A percentile compares a stretch with the other conserved stretches of the same genome.
Conservation (phyloP, 2,888 invertebrate genomes). For the Agrotis segetum region DNA sequence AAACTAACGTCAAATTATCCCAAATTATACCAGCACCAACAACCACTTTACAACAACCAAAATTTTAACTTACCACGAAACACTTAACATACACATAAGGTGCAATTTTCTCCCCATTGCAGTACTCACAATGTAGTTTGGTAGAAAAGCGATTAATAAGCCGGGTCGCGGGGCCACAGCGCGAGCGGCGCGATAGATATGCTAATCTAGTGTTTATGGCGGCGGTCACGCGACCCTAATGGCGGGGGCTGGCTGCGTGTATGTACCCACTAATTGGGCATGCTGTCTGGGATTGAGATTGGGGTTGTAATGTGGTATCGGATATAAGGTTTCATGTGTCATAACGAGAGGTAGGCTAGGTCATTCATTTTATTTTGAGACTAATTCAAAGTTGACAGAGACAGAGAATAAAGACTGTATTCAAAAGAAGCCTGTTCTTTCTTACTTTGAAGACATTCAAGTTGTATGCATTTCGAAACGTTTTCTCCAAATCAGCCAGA, state of each 20-base stretch:
- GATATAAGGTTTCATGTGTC: slow-evolving; percentile 8
- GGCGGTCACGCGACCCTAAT: slow-evolving; percentile 63
- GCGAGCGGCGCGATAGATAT: slow-evolving; percentile 64
- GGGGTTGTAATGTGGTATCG: slow-evolving; percentile 17
- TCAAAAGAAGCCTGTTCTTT: too few relatives aligned
- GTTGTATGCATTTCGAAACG: too few relatives aligned
- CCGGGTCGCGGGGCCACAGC: slow-evolving; percentile 27
- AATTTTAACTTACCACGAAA: slow-evolving; percentile 24
- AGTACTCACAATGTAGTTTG: slow-evolving; percentile 30
- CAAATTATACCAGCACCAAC: neutral
- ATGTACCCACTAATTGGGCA: slow-evolving; percentile 55
- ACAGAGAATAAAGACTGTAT: too few relatives aligned
- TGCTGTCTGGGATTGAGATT: slow-evolving; percentile 52
- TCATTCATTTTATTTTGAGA: neutral
- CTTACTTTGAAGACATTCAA: neutral
- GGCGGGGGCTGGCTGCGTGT: slow-evolving; percentile 43
- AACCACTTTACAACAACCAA: neutral
- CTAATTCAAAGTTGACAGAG: too few relatives aligned
- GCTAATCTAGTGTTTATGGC: slow-evolving; percentile 70
- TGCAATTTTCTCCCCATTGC: slow-evolving; percentile 38
- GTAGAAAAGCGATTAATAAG: slow-evolving; percentile 49
- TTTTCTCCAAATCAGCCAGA: neutral
- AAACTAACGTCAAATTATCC: slow-evolving; percentile 1
- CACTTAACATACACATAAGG: slow-evolving; percentile 27
- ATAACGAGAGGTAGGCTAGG: neutral